phyloP scores from a whole-genome alignment of 2,797 vertebrate genomes.

The Artibeus jamaicensis region DNA sequence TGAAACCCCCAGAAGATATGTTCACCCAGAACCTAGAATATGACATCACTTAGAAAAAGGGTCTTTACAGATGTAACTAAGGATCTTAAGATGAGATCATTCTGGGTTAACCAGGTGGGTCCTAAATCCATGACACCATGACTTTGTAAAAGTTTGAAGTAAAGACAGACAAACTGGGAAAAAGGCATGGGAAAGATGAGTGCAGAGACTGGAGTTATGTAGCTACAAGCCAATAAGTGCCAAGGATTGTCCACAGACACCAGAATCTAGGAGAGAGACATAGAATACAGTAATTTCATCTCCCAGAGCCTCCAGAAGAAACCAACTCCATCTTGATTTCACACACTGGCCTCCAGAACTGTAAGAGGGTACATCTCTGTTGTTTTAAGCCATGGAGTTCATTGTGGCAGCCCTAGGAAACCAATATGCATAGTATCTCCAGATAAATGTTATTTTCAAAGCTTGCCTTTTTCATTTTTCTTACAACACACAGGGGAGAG shows the following conservation, averaged over 20 bases:
- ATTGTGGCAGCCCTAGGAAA: not conserved
- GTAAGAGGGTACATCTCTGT: not conserved
- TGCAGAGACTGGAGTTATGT: not conserved
- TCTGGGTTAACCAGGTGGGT: not conserved
- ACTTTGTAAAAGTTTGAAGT: not conserved
- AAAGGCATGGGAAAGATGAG: not conserved
- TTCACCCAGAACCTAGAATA: not conserved
- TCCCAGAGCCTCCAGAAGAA: not conserved
- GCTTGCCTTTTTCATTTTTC: not conserved
- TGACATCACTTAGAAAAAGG: not conserved
- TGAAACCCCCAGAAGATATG: not conserved
- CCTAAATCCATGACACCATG: not conserved
- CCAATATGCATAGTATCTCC: not conserved
- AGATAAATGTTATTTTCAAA: constrained; percentile 25
- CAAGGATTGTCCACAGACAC: not conserved
- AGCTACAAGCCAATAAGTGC: not conserved
- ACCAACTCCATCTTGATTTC: not conserved
- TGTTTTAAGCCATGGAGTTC: not conserved
- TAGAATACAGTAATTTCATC: not conserved
- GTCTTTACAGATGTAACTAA: not conserved
- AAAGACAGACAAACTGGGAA: not conserved
- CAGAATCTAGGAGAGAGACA: not conserved
- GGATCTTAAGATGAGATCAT: not conserved
- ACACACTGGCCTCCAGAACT: not conserved
- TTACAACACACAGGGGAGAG: not conserved